These are phyloP conservation scores for Trachelus troglodyta DNA, from an alignment of 2,888 invertebrate genomes.

Conservation along the genomic window DNA sequence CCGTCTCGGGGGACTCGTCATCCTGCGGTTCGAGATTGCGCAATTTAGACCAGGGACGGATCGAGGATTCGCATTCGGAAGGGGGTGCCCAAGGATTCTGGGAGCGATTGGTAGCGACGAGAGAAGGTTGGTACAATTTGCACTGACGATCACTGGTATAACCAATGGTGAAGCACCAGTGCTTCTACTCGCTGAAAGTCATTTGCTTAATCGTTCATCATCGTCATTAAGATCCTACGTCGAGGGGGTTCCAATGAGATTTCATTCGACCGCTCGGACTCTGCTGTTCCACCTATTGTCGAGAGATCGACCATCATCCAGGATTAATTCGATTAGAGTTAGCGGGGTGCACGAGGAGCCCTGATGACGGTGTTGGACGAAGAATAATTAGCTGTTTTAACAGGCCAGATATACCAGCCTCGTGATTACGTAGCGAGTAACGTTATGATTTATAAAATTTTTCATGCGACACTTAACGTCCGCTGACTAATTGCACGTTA, in stretches of 20 bases:
- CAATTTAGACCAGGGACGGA: neutral
- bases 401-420: neutral
- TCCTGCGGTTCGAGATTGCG: neutral
- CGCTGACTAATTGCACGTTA: neutral
- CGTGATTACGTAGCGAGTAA: neutral
- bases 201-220: neutral
- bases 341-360: neutral
- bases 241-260: neutral
- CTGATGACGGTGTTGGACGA: neutral
- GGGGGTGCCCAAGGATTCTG: neutral
- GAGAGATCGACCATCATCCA: neutral
- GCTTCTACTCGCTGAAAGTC: neutral
- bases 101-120: neutral
- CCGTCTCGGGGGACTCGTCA: constrained; percentile 11
- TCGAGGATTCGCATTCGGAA: neutral
- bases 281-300: neutral
- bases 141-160: neutral
- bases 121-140: neutral
- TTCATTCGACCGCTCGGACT: neutral
- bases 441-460: neutral
- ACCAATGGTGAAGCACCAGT: too few species aligned
- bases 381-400: neutral
- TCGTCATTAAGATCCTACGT: neutral
- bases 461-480: neutral
- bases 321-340: neutral